These are phyloP conservation scores for Sebastes vulpes DNA, from an alignment of 2,797 vertebrate genomes.

Conservation along the genomic window DNA sequence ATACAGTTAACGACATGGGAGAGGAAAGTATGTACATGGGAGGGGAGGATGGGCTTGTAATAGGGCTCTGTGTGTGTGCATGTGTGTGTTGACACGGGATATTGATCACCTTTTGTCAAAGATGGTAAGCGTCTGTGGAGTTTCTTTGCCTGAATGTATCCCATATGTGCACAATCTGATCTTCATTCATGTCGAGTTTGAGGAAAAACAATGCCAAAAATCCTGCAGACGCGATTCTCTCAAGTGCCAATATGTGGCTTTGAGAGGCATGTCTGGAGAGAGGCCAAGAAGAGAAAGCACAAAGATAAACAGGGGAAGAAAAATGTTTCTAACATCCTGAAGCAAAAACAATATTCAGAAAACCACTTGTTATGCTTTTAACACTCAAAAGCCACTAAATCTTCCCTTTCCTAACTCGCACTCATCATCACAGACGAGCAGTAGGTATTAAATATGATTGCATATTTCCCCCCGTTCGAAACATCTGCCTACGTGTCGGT, in stretches of 20 bases:
- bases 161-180: constrained; percentile 21
- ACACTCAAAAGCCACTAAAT: neutral
- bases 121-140: constrained; percentile 6
- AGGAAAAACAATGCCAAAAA: constrained; percentile 23
- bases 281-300: neutral
- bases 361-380: neutral
- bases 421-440: constrained; percentile 17
- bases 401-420: neutral
- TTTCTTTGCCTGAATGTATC: constrained; percentile 4
- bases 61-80: constrained; percentile 59
- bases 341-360: constrained; percentile 1
- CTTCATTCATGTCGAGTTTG: constrained; percentile 3
- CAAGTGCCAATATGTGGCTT: constrained; percentile 17
- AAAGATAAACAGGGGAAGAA: neutral
- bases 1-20: constrained; percentile 77
- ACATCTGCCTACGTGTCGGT: constrained; percentile 8
- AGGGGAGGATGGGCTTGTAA: constrained; percentile 72
- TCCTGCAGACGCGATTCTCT: neutral
- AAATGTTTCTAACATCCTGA: neutral
- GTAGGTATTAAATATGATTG: constrained; percentile 37
- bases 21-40: constrained; percentile 67
- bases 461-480: constrained; percentile 19
- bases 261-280: constrained; percentile 1
- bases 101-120: constrained; percentile 68
- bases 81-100: constrained; percentile 51